Evolutionary conservation across 2,113 vertebrate species (phyloP).

Genomic region (Mixornis gularis): DNA sequence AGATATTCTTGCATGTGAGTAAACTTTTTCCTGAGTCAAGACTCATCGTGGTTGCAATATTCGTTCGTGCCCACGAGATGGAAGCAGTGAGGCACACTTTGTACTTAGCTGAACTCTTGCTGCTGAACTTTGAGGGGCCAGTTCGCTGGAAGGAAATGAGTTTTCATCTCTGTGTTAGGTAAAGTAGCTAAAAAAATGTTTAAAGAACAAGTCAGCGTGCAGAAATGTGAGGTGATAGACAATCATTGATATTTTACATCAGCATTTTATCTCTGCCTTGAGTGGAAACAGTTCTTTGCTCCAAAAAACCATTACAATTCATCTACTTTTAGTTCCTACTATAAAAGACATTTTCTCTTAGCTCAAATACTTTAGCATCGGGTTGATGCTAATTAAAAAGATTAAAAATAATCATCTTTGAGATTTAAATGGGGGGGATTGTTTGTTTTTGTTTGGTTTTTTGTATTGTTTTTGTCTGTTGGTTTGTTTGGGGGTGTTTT

Average conservation of each 20-base stretch:
- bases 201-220: neutral
- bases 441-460: neutral
- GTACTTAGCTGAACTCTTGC: fast-evolving
- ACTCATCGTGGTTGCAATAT: neutral
- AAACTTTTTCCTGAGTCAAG: neutral
- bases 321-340: neutral
- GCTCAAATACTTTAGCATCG: neutral
- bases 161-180: neutral
- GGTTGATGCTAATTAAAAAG: no score
- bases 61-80: slow-evolving; percentile 48
- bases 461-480: neutral
- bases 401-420: neutral
- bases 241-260: neutral
- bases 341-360: neutral
- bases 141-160: neutral
- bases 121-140: neutral
- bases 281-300: neutral
- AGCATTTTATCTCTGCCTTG: neutral
- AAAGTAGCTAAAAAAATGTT: neutral
- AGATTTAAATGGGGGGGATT: neutral
- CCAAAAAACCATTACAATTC: neutral
- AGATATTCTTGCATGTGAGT: fast-evolving
- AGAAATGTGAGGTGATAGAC: neutral
- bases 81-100: neutral
- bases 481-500: neutral